Evolutionary conservation across 2,113 vertebrate species (phyloP).

Genomic region (Meleagris gallopavo): DNA sequence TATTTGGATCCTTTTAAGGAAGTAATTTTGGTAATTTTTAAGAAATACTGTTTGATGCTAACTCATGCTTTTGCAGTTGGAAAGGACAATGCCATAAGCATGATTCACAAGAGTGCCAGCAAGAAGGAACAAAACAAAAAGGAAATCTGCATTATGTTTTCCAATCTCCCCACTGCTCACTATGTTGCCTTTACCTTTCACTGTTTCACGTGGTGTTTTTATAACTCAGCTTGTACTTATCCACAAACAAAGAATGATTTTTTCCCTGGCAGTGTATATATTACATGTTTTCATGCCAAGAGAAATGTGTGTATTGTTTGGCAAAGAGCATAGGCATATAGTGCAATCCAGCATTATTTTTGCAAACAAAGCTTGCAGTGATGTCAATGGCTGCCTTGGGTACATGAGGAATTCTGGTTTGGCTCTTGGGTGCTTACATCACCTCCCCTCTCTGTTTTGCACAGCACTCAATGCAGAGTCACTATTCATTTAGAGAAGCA

Average conservation of each 20-base stretch:
- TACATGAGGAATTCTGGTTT: not conserved
- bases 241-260: not conserved
- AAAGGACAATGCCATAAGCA: not conserved
- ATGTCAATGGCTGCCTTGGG: not conserved
- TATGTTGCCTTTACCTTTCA: not conserved
- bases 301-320: fast-evolving
- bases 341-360: not conserved
- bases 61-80: not conserved
- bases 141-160: not conserved
- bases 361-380: not conserved
- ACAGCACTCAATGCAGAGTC: not conserved
- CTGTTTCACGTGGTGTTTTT: not conserved
- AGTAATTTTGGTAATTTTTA: not conserved
- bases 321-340: not conserved
- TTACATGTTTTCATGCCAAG: not conserved
- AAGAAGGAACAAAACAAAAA: not conserved
- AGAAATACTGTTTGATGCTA: not conserved
- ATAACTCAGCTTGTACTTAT: not conserved
- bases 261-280: not conserved
- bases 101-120: not conserved
- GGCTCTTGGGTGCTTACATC: not conserved
- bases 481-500: not conserved
- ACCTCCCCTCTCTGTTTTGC: not conserved
- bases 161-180: not conserved
- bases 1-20: not conserved